Percentiles rank a stretch among this genome's conserved stretches.
phyloP scores from a whole-genome alignment of 2,113 vertebrate species.

The Rafetus swinhoei region DNA sequence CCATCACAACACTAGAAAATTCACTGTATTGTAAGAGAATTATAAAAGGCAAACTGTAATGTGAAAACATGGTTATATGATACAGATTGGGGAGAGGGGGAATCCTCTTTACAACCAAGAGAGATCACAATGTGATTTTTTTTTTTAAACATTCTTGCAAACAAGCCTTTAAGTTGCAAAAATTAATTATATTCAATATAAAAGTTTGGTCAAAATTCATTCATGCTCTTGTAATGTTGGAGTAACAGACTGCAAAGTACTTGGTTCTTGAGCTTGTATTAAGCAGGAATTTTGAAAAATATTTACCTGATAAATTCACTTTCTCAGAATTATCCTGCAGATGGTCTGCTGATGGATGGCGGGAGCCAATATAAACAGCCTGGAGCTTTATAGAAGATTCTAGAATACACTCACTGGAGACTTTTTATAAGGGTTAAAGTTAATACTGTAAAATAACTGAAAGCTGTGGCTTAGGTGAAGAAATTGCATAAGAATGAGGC shows the following conservation, averaged over 20 bases:
- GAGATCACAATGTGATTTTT: neutral
- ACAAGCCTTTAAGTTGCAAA: neutral
- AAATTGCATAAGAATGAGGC: neutral
- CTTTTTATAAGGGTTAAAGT: neutral
- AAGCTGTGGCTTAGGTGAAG: neutral
- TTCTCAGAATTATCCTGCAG: neutral
- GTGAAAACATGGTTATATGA: neutral
- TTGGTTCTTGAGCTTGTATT: neutral
- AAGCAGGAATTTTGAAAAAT: conserved; percentile 15
- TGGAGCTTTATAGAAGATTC: neutral
- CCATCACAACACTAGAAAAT: neutral
- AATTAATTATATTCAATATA: neutral
- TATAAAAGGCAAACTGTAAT: neutral
- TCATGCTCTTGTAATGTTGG: neutral
- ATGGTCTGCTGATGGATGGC: neutral
- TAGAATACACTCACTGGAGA: neutral
- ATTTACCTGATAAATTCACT: neutral
- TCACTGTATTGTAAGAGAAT: neutral
- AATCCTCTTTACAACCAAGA: neutral
- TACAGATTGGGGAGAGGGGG: too few species aligned
- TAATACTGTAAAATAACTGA: neutral
- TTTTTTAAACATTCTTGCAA: neutral
- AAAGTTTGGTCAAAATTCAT: neutral
- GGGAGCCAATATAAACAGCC: neutral
- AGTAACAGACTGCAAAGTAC: neutral